Evolutionary conservation across 2,113 vertebrate genomes (phyloP).

Genomic region (Pygoscelis adeliae): DNA sequence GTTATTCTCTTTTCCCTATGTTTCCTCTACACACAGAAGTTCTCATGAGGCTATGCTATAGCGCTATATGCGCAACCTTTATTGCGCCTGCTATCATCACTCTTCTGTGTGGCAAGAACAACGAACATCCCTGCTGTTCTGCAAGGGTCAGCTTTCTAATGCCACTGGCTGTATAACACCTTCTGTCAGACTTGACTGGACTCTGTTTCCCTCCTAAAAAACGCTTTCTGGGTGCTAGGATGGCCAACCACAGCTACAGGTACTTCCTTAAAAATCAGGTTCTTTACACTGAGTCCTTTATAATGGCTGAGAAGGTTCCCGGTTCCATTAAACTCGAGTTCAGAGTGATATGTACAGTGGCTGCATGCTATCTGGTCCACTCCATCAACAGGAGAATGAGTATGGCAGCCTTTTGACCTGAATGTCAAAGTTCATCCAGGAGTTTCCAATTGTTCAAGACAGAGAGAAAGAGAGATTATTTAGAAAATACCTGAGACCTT

Average conservation of each 20-base stretch:
- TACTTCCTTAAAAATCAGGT: not conserved
- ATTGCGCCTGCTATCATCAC: not conserved
- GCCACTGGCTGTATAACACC: not conserved
- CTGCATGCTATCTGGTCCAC: not conserved
- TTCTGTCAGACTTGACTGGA: not conserved
- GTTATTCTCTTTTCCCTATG: not conserved
- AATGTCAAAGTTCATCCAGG: not conserved
- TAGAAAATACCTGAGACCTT: not conserved
- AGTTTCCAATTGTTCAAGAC: not conserved
- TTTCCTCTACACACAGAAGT: not conserved
- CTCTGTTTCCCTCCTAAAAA: not conserved
- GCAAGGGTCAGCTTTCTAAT: not conserved
- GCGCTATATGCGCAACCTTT: not conserved
- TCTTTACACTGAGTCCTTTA: not conserved
- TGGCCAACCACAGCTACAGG: not conserved
- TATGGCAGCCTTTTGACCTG: not conserved
- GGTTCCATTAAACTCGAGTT: not conserved
- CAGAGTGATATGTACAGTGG: rapidly evolving
- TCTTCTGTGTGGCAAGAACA: not conserved
- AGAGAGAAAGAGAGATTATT: not conserved
- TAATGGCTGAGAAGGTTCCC: not conserved
- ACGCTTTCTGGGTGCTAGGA: not conserved
- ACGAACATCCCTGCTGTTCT: not conserved
- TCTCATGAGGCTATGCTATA: not conserved
- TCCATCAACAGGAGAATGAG: not conserved